Conservation (phyloP, 2,888 invertebrate species). For the Thelaira solivaga region DNA sequence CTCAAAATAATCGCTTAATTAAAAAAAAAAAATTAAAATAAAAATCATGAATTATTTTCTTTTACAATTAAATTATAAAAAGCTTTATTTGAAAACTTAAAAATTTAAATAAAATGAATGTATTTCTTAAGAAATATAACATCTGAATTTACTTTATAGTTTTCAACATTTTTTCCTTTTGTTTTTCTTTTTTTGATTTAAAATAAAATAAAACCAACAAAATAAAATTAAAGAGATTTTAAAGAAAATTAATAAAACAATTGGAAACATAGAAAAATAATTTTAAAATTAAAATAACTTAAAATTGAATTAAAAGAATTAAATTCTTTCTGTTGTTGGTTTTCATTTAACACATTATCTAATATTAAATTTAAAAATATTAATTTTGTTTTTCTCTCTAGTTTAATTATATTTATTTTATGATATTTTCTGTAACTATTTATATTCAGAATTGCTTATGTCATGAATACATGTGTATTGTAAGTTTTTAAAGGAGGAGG, state of each 20-base stretch:
- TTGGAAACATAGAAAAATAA: conserved; percentile 20
- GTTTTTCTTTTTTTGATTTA: conserved; percentile 13
- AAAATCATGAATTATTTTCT: background rate
- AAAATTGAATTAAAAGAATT: conserved; percentile 56
- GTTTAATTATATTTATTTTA: conserved; percentile 38
- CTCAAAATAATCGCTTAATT: too few relatives aligned
- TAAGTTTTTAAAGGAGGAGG: conserved; percentile 20
- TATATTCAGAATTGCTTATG: conserved; percentile 63
- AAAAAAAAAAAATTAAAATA: background rate
- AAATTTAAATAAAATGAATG: conserved; percentile 41
- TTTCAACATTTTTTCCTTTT: conserved; percentile 4
- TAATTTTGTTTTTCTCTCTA: background rate
- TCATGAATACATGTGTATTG: conserved; percentile 59
- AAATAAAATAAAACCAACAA: conserved; percentile 41
- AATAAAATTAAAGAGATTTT: background rate
- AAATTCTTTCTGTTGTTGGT: conserved; percentile 54
- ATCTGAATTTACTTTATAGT: conserved; percentile 22
- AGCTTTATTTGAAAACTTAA: conserved; percentile 62
- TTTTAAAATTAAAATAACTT: conserved; percentile 24
- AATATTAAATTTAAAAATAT: background rate
- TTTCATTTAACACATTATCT: conserved; percentile 36
- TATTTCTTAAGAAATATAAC: conserved; percentile 20
- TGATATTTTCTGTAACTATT: conserved; percentile 34
- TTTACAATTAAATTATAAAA: conserved; percentile 53
- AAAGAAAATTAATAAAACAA: conserved; percentile 41